Evolutionary conservation across 1,140 invertebrate genomes (phyloP).

Genomic region (Eriosoma lanigerum): DNA sequence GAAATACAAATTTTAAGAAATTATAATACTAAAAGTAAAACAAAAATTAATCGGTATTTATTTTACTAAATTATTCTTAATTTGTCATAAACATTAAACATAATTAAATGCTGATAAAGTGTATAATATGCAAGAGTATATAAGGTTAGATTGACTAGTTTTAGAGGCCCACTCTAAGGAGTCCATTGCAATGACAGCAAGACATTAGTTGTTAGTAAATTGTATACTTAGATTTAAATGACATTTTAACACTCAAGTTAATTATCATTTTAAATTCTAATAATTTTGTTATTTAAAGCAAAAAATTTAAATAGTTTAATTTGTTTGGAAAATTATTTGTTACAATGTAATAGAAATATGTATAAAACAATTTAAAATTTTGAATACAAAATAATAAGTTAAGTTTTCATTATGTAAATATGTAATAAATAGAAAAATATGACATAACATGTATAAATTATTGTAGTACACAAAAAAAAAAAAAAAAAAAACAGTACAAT

Average conservation of each 20-base stretch:
- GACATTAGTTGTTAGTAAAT: background rate
- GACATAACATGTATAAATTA: too few relatives aligned
- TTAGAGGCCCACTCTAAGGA: slow-evolving; percentile 14
- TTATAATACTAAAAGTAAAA: too few relatives aligned
- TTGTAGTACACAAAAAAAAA: too few relatives aligned
- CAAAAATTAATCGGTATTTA: too few relatives aligned
- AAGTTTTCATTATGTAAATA: background rate
- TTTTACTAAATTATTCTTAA: too few relatives aligned
- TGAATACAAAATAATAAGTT: background rate
- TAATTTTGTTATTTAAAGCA: background rate
- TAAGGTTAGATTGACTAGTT: background rate
- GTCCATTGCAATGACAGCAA: background rate
- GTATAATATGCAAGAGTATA: background rate
- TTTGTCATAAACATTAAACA: background rate
- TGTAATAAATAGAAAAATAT: background rate
- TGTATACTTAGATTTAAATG: background rate
- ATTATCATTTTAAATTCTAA: background rate
- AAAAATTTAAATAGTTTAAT: background rate
- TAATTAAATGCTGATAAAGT: background rate
- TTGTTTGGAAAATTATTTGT: too few relatives aligned
- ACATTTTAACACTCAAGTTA: background rate
- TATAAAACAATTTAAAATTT: too few relatives aligned
- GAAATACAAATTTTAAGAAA: too few relatives aligned
- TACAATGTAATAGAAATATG: too few relatives aligned
- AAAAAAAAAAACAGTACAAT: too few relatives aligned